Evolutionary conservation across 2,888 invertebrate species (phyloP).

Genomic region (Caprella mutica): DNA sequence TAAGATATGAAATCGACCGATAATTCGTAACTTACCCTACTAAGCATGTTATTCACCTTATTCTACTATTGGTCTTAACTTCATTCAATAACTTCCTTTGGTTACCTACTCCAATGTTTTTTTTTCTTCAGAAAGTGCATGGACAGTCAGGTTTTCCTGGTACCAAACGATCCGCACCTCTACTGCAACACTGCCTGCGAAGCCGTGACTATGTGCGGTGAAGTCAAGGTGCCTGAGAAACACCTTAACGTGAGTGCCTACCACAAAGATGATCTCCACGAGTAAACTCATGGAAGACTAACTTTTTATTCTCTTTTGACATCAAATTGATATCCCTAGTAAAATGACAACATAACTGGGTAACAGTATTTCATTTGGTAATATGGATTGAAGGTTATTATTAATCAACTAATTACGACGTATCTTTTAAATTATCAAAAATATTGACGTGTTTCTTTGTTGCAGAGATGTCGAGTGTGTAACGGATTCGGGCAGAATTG

Average conservation of each 20-base stretch:
- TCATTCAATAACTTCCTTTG: too few relatives aligned
- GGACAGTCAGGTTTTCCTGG: constrained; percentile 73
- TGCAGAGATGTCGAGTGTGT: constrained; percentile 71
- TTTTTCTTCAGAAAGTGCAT: constrained; percentile 49
- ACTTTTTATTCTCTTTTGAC: too few relatives aligned
- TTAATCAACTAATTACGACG: neutral
- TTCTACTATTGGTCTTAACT: too few relatives aligned
- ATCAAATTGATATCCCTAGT: too few relatives aligned
- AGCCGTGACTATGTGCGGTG: constrained; percentile 83
- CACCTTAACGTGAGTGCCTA: constrained; percentile 84
- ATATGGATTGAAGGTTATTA: neutral
- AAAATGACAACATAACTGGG: too few relatives aligned
- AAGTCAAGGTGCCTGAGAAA: constrained; percentile 79
- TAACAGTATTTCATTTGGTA: too few relatives aligned
- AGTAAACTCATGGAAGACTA: too few relatives aligned
- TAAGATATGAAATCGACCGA: too few relatives aligned
- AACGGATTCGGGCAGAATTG: constrained; percentile 78
- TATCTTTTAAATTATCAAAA: neutral
- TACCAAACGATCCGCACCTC: constrained; percentile 55
- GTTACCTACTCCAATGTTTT: too few relatives aligned
- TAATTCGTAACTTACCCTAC: too few relatives aligned
- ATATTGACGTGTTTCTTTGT: neutral
- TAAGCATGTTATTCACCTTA: too few relatives aligned
- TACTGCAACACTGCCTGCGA: constrained; percentile 80
- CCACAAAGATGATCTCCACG: too few relatives aligned